These are phyloP conservation scores for Toxonevra muliebris DNA, from an alignment of 2,888 invertebrate genomes.

Conservation along the genomic window DNA sequence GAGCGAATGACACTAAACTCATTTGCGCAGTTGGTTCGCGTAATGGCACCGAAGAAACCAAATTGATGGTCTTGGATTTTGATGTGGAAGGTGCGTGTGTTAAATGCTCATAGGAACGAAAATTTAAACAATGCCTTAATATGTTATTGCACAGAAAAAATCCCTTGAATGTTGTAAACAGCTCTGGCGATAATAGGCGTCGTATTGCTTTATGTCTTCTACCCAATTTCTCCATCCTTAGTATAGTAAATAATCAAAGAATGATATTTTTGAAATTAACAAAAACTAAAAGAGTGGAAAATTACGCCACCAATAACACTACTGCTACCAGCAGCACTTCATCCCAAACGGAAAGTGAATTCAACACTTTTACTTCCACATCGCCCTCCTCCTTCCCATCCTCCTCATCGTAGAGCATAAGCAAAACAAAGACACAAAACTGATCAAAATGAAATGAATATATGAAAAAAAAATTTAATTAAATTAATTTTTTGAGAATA, in stretches of 20 bases:
- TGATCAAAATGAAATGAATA: not conserved
- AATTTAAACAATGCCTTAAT: constrained; percentile 12
- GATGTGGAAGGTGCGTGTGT: constrained; percentile 81
- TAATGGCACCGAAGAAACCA: constrained; percentile 99
- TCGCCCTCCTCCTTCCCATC: not conserved
- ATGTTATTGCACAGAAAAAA: constrained; percentile 1
- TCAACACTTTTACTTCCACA: not conserved
- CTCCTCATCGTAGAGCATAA: not conserved
- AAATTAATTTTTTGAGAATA: too few relatives aligned
- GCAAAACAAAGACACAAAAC: not conserved
- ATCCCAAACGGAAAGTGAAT: not conserved
- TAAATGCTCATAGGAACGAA: constrained; percentile 67
- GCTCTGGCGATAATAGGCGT: not conserved
- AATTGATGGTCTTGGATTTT: constrained; percentile 96
- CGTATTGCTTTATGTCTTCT: constrained; percentile 28
- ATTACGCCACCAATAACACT: too few relatives aligned
- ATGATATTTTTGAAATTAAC: constrained; percentile 30
- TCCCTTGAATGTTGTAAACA: too few relatives aligned
- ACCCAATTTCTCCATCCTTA: constrained; percentile 28
- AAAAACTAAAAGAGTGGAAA: not conserved
- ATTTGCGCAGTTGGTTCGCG: constrained; percentile 99
- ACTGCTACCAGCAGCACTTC: too few relatives aligned
- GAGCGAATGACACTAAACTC: constrained; percentile 93
- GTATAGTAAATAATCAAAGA: constrained; percentile 20
- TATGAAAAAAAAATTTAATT: too few relatives aligned